Conservation (phyloP, 2,888 invertebrate genomes). For the Cheiracanthium punctorium region DNA sequence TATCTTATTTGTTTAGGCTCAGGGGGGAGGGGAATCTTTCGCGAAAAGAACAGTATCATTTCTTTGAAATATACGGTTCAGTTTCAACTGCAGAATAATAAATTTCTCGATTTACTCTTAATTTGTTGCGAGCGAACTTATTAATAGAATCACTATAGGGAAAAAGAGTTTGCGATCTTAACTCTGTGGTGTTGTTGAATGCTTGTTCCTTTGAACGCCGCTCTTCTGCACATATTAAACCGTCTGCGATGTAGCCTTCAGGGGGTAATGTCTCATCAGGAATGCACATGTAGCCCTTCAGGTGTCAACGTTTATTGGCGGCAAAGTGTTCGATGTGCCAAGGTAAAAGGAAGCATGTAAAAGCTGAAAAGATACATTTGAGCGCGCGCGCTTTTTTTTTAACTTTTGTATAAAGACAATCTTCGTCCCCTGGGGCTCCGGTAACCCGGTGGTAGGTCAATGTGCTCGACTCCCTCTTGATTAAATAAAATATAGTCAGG, state of each 20-base stretch:
- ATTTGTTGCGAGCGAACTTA: too few species aligned
- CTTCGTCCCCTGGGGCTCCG: background rate
- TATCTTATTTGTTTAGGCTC: too few species aligned
- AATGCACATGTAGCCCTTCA: slow-evolving; percentile 20
- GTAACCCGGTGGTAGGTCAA: background rate
- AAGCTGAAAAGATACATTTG: background rate
- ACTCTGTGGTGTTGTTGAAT: too few species aligned
- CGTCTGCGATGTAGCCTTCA: background rate
- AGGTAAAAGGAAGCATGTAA: background rate
- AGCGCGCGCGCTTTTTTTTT: background rate
- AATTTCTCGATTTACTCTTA: too few species aligned
- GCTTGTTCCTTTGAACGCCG: background rate
- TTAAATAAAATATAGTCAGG: background rate
- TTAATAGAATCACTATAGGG: too few species aligned
- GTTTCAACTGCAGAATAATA: too few species aligned
- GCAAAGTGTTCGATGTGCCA: background rate
- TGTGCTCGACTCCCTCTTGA: background rate
- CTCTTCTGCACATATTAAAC: background rate
- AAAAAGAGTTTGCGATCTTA: too few species aligned
- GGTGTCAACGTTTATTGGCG: slow-evolving; percentile 30
- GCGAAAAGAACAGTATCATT: too few species aligned
- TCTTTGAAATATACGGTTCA: too few species aligned
- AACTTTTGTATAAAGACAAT: too few species aligned
- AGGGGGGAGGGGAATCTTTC: too few species aligned
- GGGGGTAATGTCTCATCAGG: slow-evolving; percentile 54